Evolutionary conservation across 2,797 vertebrate species (phyloP), one percentile per base, ranked within the genome.

Genomic region (Crocodylus rhombifer): DNA sequence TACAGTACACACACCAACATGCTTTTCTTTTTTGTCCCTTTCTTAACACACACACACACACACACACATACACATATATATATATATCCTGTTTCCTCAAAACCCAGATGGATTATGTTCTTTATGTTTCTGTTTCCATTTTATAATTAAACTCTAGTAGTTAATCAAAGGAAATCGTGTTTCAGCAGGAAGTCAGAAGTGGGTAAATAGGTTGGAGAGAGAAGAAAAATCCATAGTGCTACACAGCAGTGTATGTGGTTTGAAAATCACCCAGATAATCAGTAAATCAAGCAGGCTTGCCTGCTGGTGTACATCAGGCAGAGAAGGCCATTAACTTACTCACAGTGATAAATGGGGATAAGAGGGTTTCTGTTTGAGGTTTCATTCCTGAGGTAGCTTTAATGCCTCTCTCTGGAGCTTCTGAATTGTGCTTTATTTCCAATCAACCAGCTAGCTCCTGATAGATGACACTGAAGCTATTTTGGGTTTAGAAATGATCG

Each of bases 101-200:
- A 4, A 5, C 55, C 30, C 33, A 74, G 71, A 86, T 56, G 16
- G 10, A 86, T 89, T 73, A 23, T 30, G 5, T 57, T 33, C 73
- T 36, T 90, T 86, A 21, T 56, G 9, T 87, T 92, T 89, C 76
- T 93, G 61, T 93, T 96, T 94, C 82, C 62, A 91, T 76, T 87
- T 89, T 74, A 80, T 83, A 94, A 95, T 95, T 95, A 95, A 95
- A 88, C 30, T 84, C 8, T 69, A 94, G 84, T n/a, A 11, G 25
- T 95, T 95, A 94, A 95, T 95, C 84, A 96, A 94, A 92, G 90
- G 65, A 94, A 95, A 95, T 93, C 86, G 74, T 58, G 25, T 30
- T 87, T 88, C 94, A 90, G 77, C 75, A 87, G 90, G 84, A 96
- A 94, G 62, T 3, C 74, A 85, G 21, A 78, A 84, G 25, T 30